Evolutionary conservation across 2,797 vertebrate genomes (phyloP).

Genomic region (Chromis chromis): DNA sequence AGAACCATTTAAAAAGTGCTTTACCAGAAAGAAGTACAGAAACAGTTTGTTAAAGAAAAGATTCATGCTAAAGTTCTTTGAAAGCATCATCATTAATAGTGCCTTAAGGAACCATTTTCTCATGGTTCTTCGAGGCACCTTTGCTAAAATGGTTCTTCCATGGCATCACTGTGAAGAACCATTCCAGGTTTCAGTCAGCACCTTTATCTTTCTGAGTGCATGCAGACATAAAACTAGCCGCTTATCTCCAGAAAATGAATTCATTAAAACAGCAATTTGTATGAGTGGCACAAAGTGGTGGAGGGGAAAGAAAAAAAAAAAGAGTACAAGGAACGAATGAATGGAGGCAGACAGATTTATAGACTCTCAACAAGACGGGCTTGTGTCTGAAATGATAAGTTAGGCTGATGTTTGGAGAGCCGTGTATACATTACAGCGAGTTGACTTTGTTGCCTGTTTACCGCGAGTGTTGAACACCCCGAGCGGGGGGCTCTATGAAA

Average conservation of each 20-base stretch:
- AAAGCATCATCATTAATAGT: too few relatives aligned
- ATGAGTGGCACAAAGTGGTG: conserved; percentile 13
- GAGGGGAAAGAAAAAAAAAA: conserved; percentile 14
- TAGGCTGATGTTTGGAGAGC: conserved; percentile 52
- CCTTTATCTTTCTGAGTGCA: too few relatives aligned
- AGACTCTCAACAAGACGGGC: conserved; percentile 26
- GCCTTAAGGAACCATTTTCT: too few relatives aligned
- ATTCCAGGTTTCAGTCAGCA: too few relatives aligned
- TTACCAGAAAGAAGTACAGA: too few relatives aligned
- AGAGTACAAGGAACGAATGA: conserved; percentile 4
- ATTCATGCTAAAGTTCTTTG: too few relatives aligned
- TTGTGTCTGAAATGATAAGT: conserved; percentile 51
- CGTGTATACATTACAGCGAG: conserved; percentile 24
- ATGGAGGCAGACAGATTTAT: conserved; percentile 44
- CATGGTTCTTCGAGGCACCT: too few relatives aligned
- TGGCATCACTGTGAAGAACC: too few relatives aligned
- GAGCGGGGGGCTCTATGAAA: conserved; percentile 74
- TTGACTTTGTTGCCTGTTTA: conserved; percentile 51
- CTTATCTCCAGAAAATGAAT: conserved; percentile 25
- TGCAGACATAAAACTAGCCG: conserved; percentile 10
- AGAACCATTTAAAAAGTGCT: too few relatives aligned
- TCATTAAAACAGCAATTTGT: conserved; percentile 19
- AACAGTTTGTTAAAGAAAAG: too few relatives aligned
- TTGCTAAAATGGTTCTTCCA: too few relatives aligned
- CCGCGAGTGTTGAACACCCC: conserved; percentile 56